These are phyloP conservation scores for Rallus crepitans DNA, from an alignment of 2,797 vertebrate genomes.

Conservation along the genomic window DNA sequence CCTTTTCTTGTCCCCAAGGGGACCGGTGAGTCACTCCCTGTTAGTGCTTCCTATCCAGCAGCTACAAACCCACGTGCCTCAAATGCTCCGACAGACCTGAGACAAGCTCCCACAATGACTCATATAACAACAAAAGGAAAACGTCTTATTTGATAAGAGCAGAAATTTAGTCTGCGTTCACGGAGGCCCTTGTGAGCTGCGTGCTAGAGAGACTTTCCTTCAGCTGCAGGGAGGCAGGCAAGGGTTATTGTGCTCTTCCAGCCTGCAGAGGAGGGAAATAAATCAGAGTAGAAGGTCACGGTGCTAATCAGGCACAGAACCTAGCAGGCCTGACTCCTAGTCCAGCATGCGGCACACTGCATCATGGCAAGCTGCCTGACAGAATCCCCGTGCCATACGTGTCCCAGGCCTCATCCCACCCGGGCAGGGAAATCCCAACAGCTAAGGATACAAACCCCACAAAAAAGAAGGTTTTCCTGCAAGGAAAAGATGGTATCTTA, in stretches of 20 bases:
- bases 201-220: neutral
- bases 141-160: neutral
- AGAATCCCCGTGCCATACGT: neutral
- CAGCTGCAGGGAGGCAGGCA: neutral
- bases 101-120: neutral
- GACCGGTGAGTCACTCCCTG: neutral
- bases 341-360: neutral
- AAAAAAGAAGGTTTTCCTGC: neutral
- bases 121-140: neutral
- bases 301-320: rapidly evolving
- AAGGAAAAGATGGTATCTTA: neutral
- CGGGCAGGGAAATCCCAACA: neutral
- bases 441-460: neutral
- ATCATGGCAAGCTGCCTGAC: neutral
- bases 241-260: neutral
- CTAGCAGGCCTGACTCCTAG: rapidly evolving
- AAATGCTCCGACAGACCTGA: neutral
- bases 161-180: neutral
- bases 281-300: neutral
- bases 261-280: neutral
- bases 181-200: neutral
- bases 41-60: neutral
- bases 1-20: neutral
- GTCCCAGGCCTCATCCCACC: neutral
- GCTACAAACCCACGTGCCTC: neutral